Base-by-base conservation (phyloP, 2,888 invertebrate genomes). In the Dioctria rufipes region DNA sequence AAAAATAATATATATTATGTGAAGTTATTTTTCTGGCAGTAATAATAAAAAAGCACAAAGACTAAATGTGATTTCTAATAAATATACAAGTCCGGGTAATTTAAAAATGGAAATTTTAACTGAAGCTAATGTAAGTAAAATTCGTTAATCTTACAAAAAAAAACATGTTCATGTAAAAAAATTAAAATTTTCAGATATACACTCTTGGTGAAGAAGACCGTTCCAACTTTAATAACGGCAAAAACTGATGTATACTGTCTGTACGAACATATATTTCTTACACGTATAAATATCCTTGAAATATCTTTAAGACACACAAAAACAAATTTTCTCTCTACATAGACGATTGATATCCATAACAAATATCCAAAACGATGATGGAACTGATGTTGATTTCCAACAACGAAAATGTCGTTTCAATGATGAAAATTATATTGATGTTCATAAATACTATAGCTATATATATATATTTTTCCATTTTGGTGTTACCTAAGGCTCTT, bases 381-480 rank as follows among this genome's bases (percentile, higher is more conserved):
- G 92, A 80, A 91, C 92, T 0, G 91, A 91, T 71, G 92, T 94
- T 0, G 91, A 91, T 5, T 89, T 92, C 0, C 86, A 90, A 6
- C 93, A 94, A 86, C 91, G 95, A 6, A 92, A 93, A 67, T 95
- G 95, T 85, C 92, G 93, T 8, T 95, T 94, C 86, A 89, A 91
- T 65, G 89, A 92, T 80, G 95, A 95, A 87, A 93, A 93, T 78
- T 86, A 86, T 63, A 88, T 92, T 8, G 90, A 92, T 42, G 90
- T 94, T 0, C 93, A 93, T 86, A 90, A 91, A 0, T 89, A 90
- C 81, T 95, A 95, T 86, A 94, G 94, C 65, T 94, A 93, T n/a
- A n/a, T n/a, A n/a, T n/a, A n/a, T n/a, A n/a, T n/a, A n/a, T n/a
- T n/a, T n/a, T n/a, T n/a, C n/a, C n/a, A n/a, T n/a, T n/a, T n/a